A percentile compares a stretch with the other conserved stretches of the same genome.
phyloP scores from a whole-genome alignment of 2,797 vertebrate genomes.

The Xenopus petersii region DNA sequence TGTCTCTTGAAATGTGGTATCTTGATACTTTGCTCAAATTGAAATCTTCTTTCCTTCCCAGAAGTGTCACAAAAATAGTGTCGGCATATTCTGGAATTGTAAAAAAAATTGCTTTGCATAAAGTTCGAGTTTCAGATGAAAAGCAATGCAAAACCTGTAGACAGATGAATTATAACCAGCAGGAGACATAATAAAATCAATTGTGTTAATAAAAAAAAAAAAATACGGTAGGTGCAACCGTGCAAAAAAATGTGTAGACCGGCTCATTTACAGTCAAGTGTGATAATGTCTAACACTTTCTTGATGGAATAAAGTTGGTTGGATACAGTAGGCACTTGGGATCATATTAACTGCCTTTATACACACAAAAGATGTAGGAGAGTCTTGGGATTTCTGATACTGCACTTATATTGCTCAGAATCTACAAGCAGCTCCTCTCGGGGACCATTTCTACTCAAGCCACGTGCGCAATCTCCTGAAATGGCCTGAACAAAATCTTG shows the following conservation, averaged over 20 bases:
- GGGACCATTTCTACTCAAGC: constrained; percentile 8
- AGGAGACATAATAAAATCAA: neutral
- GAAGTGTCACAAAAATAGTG: too few species aligned
- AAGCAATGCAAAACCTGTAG: neutral
- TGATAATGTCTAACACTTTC: neutral
- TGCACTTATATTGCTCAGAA: neutral
- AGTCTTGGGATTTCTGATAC: neutral
- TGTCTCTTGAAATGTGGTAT: too few species aligned
- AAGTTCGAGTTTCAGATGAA: neutral
- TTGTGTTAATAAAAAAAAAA: neutral
- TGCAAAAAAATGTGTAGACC: neutral
- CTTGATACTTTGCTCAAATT: too few species aligned
- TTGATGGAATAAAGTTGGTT: neutral
- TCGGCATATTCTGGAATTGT: neutral
- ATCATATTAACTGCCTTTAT: constrained; percentile 8
- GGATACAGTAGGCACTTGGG: neutral
- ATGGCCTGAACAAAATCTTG: neutral
- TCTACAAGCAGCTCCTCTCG: neutral
- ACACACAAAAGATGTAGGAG: neutral
- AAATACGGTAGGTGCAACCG: neutral
- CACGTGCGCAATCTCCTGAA: neutral
- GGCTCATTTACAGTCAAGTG: neutral
- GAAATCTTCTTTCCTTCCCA: too few species aligned
- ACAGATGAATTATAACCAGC: neutral
- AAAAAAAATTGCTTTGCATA: neutral